Evolutionary conservation across 2,888 invertebrate genomes (phyloP).

Genomic region (Pyrgus malvae): DNA sequence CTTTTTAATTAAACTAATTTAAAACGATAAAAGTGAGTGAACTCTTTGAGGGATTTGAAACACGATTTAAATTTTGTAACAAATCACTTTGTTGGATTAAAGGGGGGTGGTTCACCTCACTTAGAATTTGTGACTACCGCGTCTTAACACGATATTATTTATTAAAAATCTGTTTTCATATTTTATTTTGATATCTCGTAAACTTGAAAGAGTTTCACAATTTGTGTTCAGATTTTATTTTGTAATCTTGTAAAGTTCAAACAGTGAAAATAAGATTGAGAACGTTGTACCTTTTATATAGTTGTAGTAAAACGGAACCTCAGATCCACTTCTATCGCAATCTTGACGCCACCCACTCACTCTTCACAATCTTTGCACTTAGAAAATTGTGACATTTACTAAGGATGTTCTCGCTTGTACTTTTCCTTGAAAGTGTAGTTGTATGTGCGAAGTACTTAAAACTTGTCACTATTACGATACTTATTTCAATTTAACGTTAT

Average conservation of each 20-base stretch:
- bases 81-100: background rate
- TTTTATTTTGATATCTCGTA: too few relatives aligned
- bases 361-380: constrained; percentile 10
- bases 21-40: constrained; percentile 50
- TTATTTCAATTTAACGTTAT: too few relatives aligned
- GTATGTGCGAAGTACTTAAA: background rate
- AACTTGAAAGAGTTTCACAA: too few relatives aligned
- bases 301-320: background rate
- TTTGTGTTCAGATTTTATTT: too few relatives aligned
- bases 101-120: too few relatives aligned
- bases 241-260: too few relatives aligned
- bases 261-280: too few relatives aligned
- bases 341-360: constrained; percentile 11
- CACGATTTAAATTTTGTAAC: background rate
- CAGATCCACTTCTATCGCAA: constrained; percentile 12
- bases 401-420: background rate
- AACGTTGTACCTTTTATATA: background rate
- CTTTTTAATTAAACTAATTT: constrained; percentile 65
- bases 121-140: too few relatives aligned
- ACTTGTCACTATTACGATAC: background rate
- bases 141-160: too few relatives aligned
- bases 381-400: constrained; percentile 13
- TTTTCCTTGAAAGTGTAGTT: background rate
- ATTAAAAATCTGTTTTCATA: too few relatives aligned
- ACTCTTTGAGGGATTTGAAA: background rate